These are phyloP conservation scores for Nannoperca obscura DNA, from an alignment of 2,797 vertebrate genomes.

Conservation along the genomic window DNA sequence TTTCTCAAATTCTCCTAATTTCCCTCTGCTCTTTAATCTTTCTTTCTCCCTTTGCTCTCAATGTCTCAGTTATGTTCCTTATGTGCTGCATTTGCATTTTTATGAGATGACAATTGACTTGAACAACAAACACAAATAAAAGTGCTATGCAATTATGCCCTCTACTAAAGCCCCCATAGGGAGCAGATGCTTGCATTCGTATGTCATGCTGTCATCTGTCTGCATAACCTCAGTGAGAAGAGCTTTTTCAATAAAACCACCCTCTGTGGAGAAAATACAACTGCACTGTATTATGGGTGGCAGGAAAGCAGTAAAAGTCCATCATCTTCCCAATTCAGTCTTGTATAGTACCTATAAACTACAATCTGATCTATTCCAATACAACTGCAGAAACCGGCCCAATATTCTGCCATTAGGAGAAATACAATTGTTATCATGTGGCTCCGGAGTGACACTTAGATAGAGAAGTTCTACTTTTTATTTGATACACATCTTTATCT, in stretches of 20 bases:
- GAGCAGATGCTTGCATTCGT: conserved; percentile 61
- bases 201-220: conserved; percentile 62
- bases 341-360: conserved; percentile 51
- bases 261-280: conserved; percentile 56
- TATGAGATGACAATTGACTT: conserved; percentile 65
- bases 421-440: conserved; percentile 39
- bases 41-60: conserved; percentile 3
- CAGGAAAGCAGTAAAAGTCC: conserved; percentile 52
- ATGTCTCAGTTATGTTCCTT: conserved; percentile 41
- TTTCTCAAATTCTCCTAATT: conserved; percentile 21
- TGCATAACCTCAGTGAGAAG: conserved; percentile 56
- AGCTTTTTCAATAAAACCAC: conserved; percentile 63
- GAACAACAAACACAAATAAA: conserved; percentile 73
- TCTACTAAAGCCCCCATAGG: conserved; percentile 49
- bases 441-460: conserved; percentile 32
- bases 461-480: conserved; percentile 52
- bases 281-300: conserved; percentile 26
- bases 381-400: conserved; percentile 30
- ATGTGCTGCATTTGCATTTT: conserved; percentile 69
- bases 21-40: conserved; percentile 7
- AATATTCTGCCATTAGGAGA: conserved; percentile 28
- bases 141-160: conserved; percentile 56
- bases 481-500: conserved; percentile 54
- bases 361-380: conserved; percentile 49
- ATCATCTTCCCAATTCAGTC: conserved; percentile 55